Evolutionary conservation across 2,797 vertebrate species (phyloP).

Genomic region (Arnoldichthys spilopterus): DNA sequence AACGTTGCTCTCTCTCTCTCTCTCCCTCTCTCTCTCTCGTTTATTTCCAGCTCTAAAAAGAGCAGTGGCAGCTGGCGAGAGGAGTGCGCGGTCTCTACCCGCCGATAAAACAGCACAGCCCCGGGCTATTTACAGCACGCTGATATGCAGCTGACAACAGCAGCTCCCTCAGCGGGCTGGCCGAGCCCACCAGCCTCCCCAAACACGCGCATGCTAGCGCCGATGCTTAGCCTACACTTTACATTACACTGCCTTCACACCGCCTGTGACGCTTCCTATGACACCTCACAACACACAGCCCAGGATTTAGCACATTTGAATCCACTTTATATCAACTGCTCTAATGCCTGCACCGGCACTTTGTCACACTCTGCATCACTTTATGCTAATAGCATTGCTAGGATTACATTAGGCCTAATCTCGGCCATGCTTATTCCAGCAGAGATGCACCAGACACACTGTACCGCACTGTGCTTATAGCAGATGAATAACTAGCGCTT

Average conservation of each 20-base stretch:
- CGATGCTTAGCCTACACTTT: constrained; percentile 48
- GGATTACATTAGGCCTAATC: constrained; percentile 46
- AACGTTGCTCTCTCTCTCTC: constrained; percentile 38
- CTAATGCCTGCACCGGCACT: constrained; percentile 44
- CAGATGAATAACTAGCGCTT: not conserved
- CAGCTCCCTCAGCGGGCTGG: constrained; percentile 55
- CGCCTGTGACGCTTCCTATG: constrained; percentile 44
- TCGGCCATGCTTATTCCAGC: constrained; percentile 24
- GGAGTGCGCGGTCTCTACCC: constrained; percentile 59
- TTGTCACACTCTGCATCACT: constrained; percentile 19
- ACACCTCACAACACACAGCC: constrained; percentile 51
- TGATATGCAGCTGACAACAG: constrained; percentile 69
- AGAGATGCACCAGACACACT: constrained; percentile 37
- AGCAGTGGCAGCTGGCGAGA: constrained; percentile 64
- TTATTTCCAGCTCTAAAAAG: constrained; percentile 64
- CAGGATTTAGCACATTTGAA: constrained; percentile 26
- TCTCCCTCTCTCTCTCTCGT: constrained; percentile 44
- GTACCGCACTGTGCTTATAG: constrained; percentile 25
- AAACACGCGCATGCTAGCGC: constrained; percentile 59
- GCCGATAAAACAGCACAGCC: constrained; percentile 64
- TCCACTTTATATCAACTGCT: constrained; percentile 41
- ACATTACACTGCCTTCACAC: constrained; percentile 67
- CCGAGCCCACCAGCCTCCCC: constrained; percentile 56
- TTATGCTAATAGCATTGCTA: constrained; percentile 29
- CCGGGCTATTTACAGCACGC: constrained; percentile 67